phyloP scores from a whole-genome alignment of 2,888 invertebrate species.

The Petrolisthes manimaculis region DNA sequence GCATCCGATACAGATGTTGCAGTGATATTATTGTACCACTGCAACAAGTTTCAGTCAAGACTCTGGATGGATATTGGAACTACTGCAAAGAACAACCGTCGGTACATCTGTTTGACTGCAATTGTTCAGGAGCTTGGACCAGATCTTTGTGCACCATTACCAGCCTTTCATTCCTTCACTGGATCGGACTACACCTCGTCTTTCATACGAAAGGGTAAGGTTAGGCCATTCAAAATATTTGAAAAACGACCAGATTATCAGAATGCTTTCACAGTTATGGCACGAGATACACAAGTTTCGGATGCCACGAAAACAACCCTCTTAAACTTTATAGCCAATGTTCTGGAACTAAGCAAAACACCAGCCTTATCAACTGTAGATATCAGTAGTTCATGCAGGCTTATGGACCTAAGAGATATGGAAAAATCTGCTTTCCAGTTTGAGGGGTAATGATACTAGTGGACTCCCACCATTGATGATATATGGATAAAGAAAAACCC shows the following conservation, averaged over 20 bases:
- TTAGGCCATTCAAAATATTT: not conserved
- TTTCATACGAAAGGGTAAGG: not conserved
- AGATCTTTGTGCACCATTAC: not conserved
- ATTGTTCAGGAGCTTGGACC: not conserved
- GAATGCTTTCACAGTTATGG: not conserved
- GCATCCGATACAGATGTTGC: constrained; percentile 10
- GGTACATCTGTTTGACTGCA: not conserved
- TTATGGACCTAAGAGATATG: not conserved
- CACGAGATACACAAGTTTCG: not conserved
- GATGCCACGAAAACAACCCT: not conserved
- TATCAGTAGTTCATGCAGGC: not conserved
- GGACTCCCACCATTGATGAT: not conserved
- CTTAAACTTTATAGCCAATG: not conserved
- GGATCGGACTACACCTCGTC: not conserved
- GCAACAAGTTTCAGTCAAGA: not conserved
- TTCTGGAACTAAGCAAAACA: not conserved
- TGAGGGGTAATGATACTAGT: not conserved
- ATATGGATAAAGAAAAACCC: too few species aligned
- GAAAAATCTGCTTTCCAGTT: not conserved
- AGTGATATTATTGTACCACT: not conserved
- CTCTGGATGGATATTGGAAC: constrained; percentile 10
- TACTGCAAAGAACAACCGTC: not conserved
- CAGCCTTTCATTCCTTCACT: not conserved
- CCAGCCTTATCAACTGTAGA: not conserved
- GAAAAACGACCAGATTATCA: not conserved